These are phyloP conservation scores for Microchrysa polita DNA, from an alignment of 2,888 invertebrate genomes.

Conservation along the genomic window DNA sequence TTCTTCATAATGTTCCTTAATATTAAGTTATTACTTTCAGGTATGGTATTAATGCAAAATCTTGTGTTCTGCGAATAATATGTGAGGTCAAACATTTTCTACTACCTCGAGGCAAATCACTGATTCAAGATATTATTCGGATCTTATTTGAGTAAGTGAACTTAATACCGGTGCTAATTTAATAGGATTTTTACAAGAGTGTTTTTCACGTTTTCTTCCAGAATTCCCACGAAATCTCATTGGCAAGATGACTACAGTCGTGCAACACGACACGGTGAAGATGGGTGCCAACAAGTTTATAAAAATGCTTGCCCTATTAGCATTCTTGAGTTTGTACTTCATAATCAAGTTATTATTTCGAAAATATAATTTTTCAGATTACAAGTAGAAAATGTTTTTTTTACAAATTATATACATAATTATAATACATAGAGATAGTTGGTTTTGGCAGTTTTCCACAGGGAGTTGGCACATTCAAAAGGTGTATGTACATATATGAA, in stretches of 20 bases:
- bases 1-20: too few relatives aligned
- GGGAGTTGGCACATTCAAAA: too few relatives aligned
- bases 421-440: too few relatives aligned
- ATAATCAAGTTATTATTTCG: background rate
- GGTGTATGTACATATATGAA: too few relatives aligned
- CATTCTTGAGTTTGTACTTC: background rate
- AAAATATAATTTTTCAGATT: background rate
- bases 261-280: background rate
- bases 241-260: constrained; percentile 11
- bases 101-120: constrained; percentile 71
- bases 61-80: constrained; percentile 73
- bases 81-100: constrained; percentile 72
- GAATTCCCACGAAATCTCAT: background rate
- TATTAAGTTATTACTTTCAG: constrained; percentile 50
- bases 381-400: too few relatives aligned
- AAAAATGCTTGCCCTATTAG: constrained; percentile 1
- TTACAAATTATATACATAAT: too few relatives aligned
- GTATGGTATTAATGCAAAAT: constrained; percentile 57
- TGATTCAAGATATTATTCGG: constrained; percentile 74
- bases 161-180: too few relatives aligned
- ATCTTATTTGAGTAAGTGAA: constrained; percentile 71
- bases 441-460: too few relatives aligned
- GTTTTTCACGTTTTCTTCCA: background rate
- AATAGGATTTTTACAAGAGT: too few relatives aligned
- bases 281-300: background rate